Conservation (phyloP, 2,888 invertebrate genomes). For the Polietes domitor region DNA sequence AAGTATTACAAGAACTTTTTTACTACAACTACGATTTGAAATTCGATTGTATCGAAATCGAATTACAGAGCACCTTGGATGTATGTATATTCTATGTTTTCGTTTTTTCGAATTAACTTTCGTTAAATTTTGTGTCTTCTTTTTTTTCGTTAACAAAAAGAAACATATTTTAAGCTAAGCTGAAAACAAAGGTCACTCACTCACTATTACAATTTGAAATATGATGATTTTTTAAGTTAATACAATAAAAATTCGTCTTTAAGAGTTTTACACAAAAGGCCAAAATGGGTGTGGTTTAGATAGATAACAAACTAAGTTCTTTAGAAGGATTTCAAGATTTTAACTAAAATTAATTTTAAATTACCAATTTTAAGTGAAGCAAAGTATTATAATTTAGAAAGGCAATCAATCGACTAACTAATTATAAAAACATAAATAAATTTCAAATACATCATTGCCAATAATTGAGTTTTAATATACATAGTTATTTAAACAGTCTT, state of each 20-base stretch:
- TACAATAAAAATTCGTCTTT: not conserved
- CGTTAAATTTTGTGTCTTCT: not conserved
- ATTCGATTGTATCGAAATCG: too few species aligned
- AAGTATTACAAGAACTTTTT: too few species aligned
- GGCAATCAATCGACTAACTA: too few species aligned
- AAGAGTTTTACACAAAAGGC: conserved; percentile 30
- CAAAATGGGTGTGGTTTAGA: not conserved
- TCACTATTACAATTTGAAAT: not conserved
- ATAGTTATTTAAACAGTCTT: not conserved
- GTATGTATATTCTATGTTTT: too few species aligned
- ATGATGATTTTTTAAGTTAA: not conserved
- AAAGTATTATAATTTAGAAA: not conserved
- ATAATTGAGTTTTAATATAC: not conserved
- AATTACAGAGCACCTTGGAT: too few species aligned
- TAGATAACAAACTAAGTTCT: not conserved
- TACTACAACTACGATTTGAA: too few species aligned
- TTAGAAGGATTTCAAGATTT: conserved; percentile 6
- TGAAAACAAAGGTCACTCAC: conserved; percentile 12
- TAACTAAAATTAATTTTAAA: conserved; percentile 14
- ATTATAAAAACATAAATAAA: too few species aligned
- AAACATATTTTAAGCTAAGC: conserved; percentile 27
- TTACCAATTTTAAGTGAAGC: not conserved
- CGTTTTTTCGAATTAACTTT: too few species aligned
- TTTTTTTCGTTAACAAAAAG: not conserved
- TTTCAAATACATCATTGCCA: not conserved